phyloP scores from a whole-genome alignment of 2,888 invertebrate genomes.

The Agrotis exclamationis region DNA sequence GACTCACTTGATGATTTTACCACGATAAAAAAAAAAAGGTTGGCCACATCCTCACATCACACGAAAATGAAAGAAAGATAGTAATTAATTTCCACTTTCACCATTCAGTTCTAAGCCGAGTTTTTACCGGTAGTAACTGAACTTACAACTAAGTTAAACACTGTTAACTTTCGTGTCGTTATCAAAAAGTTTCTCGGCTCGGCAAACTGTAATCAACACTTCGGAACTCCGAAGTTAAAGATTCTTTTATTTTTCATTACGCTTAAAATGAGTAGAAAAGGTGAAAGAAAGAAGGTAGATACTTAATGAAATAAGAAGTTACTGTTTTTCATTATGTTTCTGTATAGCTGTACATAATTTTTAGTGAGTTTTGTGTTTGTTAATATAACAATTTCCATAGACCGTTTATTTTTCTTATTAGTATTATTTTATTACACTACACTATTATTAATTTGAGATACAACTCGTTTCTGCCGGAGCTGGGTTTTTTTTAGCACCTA shows the following conservation, averaged over 20 bases:
- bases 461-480: too few relatives aligned
- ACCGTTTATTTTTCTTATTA: too few relatives aligned
- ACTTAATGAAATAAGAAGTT: conserved; percentile 11
- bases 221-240: background rate
- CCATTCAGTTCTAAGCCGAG: too few relatives aligned
- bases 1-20: too few relatives aligned
- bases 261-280: conserved; percentile 23
- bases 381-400: background rate
- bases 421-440: too few relatives aligned
- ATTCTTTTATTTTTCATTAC: conserved; percentile 40
- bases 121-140: background rate
- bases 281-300: conserved; percentile 17
- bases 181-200: conserved; percentile 31
- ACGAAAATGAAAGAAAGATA: too few relatives aligned
- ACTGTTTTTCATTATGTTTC: conserved; percentile 21
- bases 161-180: conserved; percentile 26
- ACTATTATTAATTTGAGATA: too few relatives aligned
- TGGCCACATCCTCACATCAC: too few relatives aligned
- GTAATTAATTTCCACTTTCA: background rate
- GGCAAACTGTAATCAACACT: conserved; percentile 42
- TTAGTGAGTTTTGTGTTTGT: background rate
- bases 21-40: too few relatives aligned
- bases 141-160: background rate
- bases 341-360: background rate
- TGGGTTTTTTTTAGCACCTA: too few relatives aligned